phyloP scores from a whole-genome alignment of 2,888 invertebrate genomes.

The Pasiphila rectangulata region DNA sequence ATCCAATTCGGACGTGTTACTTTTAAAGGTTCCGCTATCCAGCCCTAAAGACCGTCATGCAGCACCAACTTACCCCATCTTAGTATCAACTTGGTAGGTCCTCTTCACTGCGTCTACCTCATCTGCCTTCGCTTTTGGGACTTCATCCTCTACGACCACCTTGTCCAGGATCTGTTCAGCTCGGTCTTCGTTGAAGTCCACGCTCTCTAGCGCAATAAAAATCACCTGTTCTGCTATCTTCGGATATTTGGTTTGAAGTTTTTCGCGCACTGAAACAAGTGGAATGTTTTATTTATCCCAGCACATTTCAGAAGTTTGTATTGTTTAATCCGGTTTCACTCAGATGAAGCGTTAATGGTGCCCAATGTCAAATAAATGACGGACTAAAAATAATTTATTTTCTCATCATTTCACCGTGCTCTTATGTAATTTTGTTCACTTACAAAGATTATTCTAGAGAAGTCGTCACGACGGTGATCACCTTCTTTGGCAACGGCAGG shows the following conservation, averaged over 20 bases:
- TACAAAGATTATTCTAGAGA: too few species aligned
- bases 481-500: too few species aligned
- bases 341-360: too few species aligned
- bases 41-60: not conserved
- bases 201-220: slow-evolving; percentile 92
- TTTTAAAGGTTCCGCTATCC: slow-evolving; percentile 10
- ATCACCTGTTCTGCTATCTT: slow-evolving; percentile 90
- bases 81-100: slow-evolving; percentile 38
- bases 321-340: too few species aligned
- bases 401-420: too few species aligned
- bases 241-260: slow-evolving; percentile 86
- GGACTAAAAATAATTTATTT: too few species aligned
- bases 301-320: not conserved
- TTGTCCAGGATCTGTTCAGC: slow-evolving; percentile 89
- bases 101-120: slow-evolving; percentile 47
- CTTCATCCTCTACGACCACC: slow-evolving; percentile 84
- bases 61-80: slow-evolving; percentile 52
- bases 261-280: slow-evolving; percentile 84
- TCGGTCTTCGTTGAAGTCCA: slow-evolving; percentile 90
- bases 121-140: slow-evolving; percentile 42
- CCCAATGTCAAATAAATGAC: too few species aligned
- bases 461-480: too few species aligned
- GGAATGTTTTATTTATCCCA: too few species aligned
- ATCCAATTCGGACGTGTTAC: too few species aligned
- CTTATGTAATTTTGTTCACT: too few species aligned